Evolutionary conservation across 2,797 vertebrate genomes (phyloP).

Genomic region (Lepilemur septentrionalis): DNA sequence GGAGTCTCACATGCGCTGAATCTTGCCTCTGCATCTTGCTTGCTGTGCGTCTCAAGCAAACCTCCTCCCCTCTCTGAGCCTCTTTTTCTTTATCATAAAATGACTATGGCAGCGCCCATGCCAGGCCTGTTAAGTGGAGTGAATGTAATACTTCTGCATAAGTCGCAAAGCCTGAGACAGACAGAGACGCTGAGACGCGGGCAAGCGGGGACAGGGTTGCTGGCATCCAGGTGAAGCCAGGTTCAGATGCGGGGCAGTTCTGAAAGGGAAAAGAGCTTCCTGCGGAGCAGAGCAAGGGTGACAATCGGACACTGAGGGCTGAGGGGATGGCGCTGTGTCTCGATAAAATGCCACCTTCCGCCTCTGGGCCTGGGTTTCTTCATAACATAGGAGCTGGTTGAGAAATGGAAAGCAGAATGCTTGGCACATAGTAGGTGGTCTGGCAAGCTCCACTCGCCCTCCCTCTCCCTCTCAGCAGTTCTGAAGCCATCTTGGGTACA

Average conservation of each 20-base stretch:
- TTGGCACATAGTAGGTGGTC: too few species aligned
- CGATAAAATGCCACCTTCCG: neutral
- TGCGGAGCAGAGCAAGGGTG: fast-evolving
- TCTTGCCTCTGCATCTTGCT: neutral
- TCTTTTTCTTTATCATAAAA: neutral
- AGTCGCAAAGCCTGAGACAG: neutral
- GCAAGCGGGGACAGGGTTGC: neutral
- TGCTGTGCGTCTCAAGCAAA: neutral
- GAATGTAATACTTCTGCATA: neutral
- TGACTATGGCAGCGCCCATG: neutral
- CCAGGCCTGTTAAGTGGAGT: neutral
- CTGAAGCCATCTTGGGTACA: neutral
- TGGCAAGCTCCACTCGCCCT: neutral
- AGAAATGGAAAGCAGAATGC: neutral
- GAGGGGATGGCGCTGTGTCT: fast-evolving
- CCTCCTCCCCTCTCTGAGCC: neutral
- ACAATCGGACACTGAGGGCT: too few species aligned
- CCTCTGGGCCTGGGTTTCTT: neutral
- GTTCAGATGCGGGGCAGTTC: neutral
- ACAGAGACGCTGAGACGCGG: neutral
- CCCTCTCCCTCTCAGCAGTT: neutral
- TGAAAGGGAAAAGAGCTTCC: neutral
- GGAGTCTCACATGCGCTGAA: fast-evolving
- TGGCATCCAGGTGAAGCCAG: neutral
- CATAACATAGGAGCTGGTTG: neutral